Conservation (phyloP, 2,113 vertebrate species). For the Hiodon alosoides region DNA sequence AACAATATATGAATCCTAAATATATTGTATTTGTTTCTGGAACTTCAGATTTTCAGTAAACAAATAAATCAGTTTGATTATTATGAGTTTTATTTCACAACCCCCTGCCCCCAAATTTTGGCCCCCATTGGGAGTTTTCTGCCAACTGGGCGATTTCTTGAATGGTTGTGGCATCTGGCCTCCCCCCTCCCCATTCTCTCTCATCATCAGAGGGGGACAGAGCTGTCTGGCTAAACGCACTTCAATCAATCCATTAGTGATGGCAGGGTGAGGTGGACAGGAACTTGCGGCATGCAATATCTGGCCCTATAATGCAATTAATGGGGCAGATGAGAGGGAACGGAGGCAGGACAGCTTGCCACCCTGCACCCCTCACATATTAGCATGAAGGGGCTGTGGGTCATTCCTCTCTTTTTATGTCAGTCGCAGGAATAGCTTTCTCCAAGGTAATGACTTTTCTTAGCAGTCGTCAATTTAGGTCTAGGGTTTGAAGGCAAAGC, state of each 20-base stretch:
- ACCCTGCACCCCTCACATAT: conserved; percentile 10
- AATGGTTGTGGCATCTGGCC: neutral
- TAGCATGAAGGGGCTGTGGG: conserved; percentile 15
- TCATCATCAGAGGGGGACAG: conserved; percentile 1
- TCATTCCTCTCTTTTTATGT: conserved; percentile 24
- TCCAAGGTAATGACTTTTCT: neutral
- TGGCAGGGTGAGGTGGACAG: neutral
- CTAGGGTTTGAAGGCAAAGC: neutral
- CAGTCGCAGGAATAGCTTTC: neutral
- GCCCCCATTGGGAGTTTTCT: no score
- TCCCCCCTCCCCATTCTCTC: neutral
- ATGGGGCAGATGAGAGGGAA: conserved; percentile 22
- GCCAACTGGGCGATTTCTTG: no score
- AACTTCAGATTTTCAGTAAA: no score
- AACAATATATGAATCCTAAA: no score
- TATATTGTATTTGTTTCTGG: no score
- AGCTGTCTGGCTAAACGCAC: conserved; percentile 19
- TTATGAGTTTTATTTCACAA: no score
- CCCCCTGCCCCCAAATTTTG: no score
- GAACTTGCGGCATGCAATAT: conserved; percentile 10
- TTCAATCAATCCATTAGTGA: conserved; percentile 26
- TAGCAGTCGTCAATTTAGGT: neutral
- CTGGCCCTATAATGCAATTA: conserved; percentile 23
- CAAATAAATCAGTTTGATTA: no score
- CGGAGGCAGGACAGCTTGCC: neutral